These are phyloP conservation scores for Watersipora subatra DNA, from an alignment of 1,140 invertebrate species.

Conservation along the genomic window DNA sequence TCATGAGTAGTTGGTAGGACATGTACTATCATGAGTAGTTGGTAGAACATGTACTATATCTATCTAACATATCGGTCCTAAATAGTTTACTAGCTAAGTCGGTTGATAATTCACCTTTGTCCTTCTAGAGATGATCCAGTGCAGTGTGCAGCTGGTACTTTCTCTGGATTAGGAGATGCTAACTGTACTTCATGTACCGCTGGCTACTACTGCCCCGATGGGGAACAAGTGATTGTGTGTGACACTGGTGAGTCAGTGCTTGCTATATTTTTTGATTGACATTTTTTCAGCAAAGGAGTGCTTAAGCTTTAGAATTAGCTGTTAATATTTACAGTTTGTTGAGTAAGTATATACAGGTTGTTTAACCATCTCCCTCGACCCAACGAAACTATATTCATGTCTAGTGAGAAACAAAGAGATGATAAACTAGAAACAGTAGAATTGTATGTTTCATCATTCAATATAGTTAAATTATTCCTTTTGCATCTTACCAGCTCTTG, in stretches of 20 bases:
- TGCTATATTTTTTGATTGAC: constrained; percentile 16
- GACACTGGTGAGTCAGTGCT: constrained; percentile 16
- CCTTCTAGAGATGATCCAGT: not conserved
- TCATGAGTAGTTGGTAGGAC: too few relatives aligned
- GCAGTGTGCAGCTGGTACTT: constrained; percentile 13
- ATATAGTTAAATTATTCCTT: too few relatives aligned
- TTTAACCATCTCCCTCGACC: not conserved
- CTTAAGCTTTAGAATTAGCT: not conserved
- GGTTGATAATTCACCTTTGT: not conserved
- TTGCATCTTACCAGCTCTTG: too few relatives aligned
- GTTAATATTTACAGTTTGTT: not conserved
- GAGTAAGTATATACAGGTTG: not conserved
- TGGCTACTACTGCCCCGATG: constrained; percentile 16
- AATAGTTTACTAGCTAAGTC: too few relatives aligned
- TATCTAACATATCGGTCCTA: too few relatives aligned
- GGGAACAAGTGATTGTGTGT: constrained; percentile 12
- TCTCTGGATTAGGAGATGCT: constrained; percentile 16
- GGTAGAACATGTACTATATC: too few relatives aligned
- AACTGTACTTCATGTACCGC: constrained; percentile 19
- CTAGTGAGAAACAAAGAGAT: too few relatives aligned
- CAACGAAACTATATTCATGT: too few relatives aligned
- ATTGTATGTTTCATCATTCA: too few relatives aligned
- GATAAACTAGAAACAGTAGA: too few relatives aligned
- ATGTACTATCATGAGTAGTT: too few relatives aligned
- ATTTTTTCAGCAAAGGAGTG: not conserved